Base-by-base conservation (phyloP, 2,113 vertebrate genomes). In the Onychostoma macrolepis region DNA sequence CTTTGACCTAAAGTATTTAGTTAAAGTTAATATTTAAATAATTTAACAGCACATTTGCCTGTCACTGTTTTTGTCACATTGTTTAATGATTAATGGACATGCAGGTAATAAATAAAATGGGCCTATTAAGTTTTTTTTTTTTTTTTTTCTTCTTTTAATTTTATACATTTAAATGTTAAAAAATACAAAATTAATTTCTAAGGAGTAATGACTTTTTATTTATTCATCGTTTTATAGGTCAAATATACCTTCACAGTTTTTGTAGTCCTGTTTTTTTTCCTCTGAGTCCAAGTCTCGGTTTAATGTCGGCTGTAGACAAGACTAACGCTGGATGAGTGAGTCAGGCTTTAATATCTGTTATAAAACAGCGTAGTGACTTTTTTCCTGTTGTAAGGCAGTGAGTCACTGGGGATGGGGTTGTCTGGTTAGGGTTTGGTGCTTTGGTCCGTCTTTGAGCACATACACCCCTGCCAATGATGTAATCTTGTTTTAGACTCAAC, bases 331-430 rank as follows among this genome's bases (percentile, higher is more conserved):
- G 72, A 75, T 5, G 12, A 75, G 41, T 48, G 74, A 76, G 38
- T 76, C 74, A 45, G 43, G 74, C 6, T 74, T 74, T 74, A 74
- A 74, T 74, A 74, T 74, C 36, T 13, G 69, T 12, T 72, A 41
- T 72, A 41, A 41, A 72, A 72, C 21, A 11, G 69, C 4, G 4
- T 24, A 72, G 69, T 41, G 69, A 41, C 36, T 72, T 24, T 72
- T 41, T 38, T 38, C 65, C 28, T 72, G 71, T 74, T 74, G 36
- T 74, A 41, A 41, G 71, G 38, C 36, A 74, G 36, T 74, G 71
- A 74, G 71, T 74, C 71, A 74, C 36, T 6, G 21, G 36, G 9
- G n/a, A 24, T 72, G 36, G 10, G 71, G 24, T 76, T 76, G 74
- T 76, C 41, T 76, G 74, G 74, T 76, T 76, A 48, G n/a, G 74